Evolutionary conservation across 2,888 invertebrate species (phyloP).

Genomic region (Orthosia gothica): DNA sequence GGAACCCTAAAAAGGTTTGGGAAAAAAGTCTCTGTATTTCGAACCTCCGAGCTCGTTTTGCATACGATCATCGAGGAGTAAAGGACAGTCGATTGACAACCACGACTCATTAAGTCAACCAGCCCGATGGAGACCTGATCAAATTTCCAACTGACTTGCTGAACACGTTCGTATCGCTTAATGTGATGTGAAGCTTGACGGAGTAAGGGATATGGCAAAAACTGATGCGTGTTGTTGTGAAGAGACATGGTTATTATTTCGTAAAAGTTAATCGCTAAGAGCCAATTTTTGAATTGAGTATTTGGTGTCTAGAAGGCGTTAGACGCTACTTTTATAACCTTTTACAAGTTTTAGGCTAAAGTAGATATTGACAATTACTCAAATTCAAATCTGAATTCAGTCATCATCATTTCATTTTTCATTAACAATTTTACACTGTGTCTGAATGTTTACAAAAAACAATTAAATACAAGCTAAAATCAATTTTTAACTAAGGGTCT

Average conservation of each 20-base stretch:
- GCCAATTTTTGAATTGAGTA: too few species aligned
- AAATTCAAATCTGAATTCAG: too few species aligned
- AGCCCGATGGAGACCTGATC: conserved; percentile 62
- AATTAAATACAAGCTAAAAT: too few species aligned
- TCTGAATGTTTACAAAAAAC: too few species aligned
- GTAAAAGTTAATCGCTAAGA: neutral
- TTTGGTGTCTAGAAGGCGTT: too few species aligned
- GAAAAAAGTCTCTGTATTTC: conserved; percentile 54
- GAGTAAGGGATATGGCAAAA: conserved; percentile 8
- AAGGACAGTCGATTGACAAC: conserved; percentile 84
- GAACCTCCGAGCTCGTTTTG: conserved; percentile 55
- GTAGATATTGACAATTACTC: too few species aligned
- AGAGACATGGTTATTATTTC: neutral
- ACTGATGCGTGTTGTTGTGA: conserved; percentile 4
- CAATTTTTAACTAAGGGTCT: too few species aligned
- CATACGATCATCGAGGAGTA: conserved; percentile 61
- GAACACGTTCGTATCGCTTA: conserved; percentile 63
- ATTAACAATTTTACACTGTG: too few species aligned
- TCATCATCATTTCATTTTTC: too few species aligned
- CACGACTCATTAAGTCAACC: conserved; percentile 80
- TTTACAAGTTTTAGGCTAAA: too few species aligned
- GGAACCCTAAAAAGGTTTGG: conserved; percentile 10
- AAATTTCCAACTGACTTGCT: conserved; percentile 65
- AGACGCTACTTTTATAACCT: too few species aligned
- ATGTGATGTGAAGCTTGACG: conserved; percentile 52